Conservation (phyloP, 2,797 vertebrate species). For the Eremophila alpestris region DNA sequence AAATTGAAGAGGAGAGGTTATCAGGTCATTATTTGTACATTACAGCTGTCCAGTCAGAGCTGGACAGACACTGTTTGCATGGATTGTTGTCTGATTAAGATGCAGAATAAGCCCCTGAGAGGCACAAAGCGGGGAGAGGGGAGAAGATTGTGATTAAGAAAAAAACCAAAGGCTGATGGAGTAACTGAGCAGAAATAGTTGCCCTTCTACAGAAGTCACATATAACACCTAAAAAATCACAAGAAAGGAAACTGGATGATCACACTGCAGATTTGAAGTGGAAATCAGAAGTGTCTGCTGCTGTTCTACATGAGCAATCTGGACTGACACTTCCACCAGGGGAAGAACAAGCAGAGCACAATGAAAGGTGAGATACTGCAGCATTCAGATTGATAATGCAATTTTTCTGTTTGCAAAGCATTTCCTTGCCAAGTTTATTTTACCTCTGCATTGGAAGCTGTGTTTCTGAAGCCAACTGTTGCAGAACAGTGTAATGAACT, state of each 20-base stretch:
- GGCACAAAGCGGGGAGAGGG: background rate
- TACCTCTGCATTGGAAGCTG: background rate
- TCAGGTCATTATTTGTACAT: constrained; percentile 79
- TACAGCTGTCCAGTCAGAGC: constrained; percentile 85
- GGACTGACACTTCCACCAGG: background rate
- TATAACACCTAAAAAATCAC: background rate
- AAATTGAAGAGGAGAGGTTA: constrained; percentile 71
- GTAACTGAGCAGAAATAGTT: background rate
- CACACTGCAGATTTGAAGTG: background rate
- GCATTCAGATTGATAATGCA: background rate
- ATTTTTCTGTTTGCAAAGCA: background rate
- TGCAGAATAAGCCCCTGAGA: constrained; percentile 49
- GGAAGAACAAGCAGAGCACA: constrained; percentile 3
- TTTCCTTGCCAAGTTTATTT: background rate
- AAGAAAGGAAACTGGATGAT: background rate
- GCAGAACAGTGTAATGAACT: background rate
- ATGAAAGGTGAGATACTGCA: constrained; percentile 79
- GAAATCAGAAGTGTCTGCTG: background rate
- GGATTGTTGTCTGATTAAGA: constrained; percentile 69
- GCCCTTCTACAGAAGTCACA: background rate
- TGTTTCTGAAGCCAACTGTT: constrained; percentile 1
- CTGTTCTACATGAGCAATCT: background rate
- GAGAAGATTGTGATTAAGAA: background rate
- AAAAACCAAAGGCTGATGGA: constrained; percentile 31
- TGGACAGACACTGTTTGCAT: constrained; percentile 78